Base-by-base conservation (phyloP, 2,888 invertebrate genomes). In the Vanessa cardui region DNA sequence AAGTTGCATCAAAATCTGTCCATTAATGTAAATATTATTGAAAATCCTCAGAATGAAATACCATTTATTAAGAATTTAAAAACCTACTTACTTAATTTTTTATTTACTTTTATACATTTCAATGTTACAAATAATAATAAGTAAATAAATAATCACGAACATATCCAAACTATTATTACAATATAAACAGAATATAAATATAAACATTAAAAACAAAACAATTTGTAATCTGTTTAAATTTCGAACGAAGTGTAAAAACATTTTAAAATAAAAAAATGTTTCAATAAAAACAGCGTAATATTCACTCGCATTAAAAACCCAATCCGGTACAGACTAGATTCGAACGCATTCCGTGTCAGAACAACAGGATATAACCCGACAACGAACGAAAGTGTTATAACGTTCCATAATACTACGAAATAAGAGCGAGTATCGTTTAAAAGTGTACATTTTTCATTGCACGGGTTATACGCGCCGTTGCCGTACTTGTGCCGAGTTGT, bases 381-480 rank as follows among this genome's bases (percentile, higher is more conserved):
- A n/a, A 16, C 18, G 52, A 39, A 0, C n/a, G 39, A 12, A 33
- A 4, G 18, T 9, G n/a, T 12, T 6, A 56, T n/a, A 18, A n/a
- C 18, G n/a, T 5, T 12, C 18, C 39, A n/a, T 18, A 39, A 7
- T 3, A 1, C 56, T 5, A 9, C 1, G 56, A 5, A 12, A 56
- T 56, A 56, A 9, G 39, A n/a, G 9, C 26, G 56, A 56, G 18
- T 12, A n/a, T 56, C 56, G 56, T n/a, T 39, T 56, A 8, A 26
- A 8, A 31, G 26, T 16, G 16, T 6, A n/a, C n/a, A 54, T 31
- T 56, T 56, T 39, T 5, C 33, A 33, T 33, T 33, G n/a, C 16
- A 18, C 56, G 56, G 56, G 33, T 56, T 39, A 56, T 56, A 56
- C 56, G 56, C 56, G 56, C 56, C 39, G 39, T 33, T 56, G 56